Evolutionary conservation across 2,888 invertebrate species (phyloP), one percentile per base, ranked within the genome.

Genomic region (Serripes groenlandicus): DNA sequence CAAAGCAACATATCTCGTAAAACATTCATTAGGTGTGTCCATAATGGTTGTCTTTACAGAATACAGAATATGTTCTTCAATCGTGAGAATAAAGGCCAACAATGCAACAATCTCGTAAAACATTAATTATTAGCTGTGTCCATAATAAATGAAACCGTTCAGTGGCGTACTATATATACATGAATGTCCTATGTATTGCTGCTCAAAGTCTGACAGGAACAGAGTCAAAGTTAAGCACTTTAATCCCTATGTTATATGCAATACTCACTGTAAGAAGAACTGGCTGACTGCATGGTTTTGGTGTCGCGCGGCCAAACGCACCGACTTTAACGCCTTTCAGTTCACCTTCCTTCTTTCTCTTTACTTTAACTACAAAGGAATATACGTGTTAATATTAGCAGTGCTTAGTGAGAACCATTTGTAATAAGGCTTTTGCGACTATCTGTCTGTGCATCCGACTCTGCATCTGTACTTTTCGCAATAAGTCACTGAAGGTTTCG

Each of bases 271-370:
- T 21, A 9, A 66, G 11, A 0, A 66, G 42, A 26, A 42, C 42
- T 1, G 42, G n/a, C 42, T 66, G 66, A 26, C 66, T 66, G n/a
- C 66, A 66, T 0, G 66, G 66, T 0, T 42, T 34, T 4, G 3
- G 1, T 11, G 30, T 42, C 11, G 26, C 26, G 1, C 23, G 23
- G 9, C 66, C 42, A 26, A 66, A 66, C 26, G 9, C 34, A 3
- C 66, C 66, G 11, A 66, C 66, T 28, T 34, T 42, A 4, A 66
- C 66, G 9, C 42, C 42, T 4, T 37, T 35, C 66, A 66, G 28
- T 2, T 7, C 28, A 37, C 66, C 66, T 42, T 35, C 15, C 7
- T 15, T 9, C 18, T 26, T 66, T 21, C 11, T 66, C 42, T 66
- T 37, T 23, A 42, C 42, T 26, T 11, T 37, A 9, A 35, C 66